These are phyloP conservation scores for Lasioglossum morio DNA, from an alignment of 2,888 invertebrate species.

Conservation along the genomic window DNA sequence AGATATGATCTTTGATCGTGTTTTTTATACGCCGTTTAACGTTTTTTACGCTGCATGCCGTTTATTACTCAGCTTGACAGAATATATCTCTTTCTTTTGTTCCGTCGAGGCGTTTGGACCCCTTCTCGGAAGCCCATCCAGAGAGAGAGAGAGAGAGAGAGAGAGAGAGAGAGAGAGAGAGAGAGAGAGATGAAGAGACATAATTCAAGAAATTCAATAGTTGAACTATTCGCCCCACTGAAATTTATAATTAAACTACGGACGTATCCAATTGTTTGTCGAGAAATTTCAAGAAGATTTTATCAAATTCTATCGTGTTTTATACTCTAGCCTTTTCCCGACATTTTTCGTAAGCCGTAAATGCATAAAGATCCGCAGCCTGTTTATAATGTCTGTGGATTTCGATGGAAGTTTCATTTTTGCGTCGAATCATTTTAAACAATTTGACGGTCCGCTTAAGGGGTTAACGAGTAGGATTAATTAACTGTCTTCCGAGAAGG, in stretches of 20 bases:
- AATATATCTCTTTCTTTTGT: constrained; percentile 52
- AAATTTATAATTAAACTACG: too few relatives aligned
- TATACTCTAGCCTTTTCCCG: too few relatives aligned
- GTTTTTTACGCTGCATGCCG: constrained; percentile 69
- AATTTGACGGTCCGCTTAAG: background rate
- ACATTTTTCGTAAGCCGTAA: too few relatives aligned
- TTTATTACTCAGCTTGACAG: constrained; percentile 71
- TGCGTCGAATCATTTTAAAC: too few relatives aligned
- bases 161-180: background rate
- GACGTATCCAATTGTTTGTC: too few relatives aligned
- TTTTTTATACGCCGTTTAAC: constrained; percentile 68
- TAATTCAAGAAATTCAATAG: background rate
- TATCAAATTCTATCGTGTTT: too few relatives aligned
- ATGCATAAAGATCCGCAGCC: too few relatives aligned
- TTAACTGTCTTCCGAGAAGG: constrained; percentile 59
- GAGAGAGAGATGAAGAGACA: background rate
- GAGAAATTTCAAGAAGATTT: too few relatives aligned
- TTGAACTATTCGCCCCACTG: background rate
- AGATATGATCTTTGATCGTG: constrained; percentile 70
- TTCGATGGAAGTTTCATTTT: too few relatives aligned
- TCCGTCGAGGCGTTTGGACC: constrained; percentile 48
- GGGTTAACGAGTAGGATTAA: background rate
- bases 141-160: background rate
- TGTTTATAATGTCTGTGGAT: too few relatives aligned
- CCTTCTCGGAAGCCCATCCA: constrained; percentile 51